Evolutionary conservation across 1,140 invertebrate genomes (phyloP), one percentile per base, ranked within the genome.

Genomic region (Trachymyrmex septentrionalis): DNA sequence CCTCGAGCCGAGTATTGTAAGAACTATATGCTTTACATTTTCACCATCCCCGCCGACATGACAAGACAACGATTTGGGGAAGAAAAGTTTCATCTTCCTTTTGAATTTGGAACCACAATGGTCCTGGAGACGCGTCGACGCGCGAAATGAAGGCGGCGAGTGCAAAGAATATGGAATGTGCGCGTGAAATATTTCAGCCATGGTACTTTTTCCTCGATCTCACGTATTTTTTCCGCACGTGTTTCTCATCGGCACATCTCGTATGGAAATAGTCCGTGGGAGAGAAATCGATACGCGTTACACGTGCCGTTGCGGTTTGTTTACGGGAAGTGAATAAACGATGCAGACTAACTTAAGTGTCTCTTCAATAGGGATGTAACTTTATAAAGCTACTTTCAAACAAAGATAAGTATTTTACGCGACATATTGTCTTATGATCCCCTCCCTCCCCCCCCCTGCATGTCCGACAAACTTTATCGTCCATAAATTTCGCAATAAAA

Each of bases 311-410:
- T 34, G 2, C 4, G 16, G 12, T 63, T 34, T 48, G 55, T 75
- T 84, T 84, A 75, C 38, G 38, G 30, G 24, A 50, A 34, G 38
- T 44, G 7, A 38, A 73, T 73, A 82, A 82, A 73, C 21, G 44
- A 80, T 19, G n/a, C 21, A 34, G 7, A 48, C 44, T 67, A 24
- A 82, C 34, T 48, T 63, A 19, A 34, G 2, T 34, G 14, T 21
- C 27, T 80, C 27, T 71, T 27, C 21, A 55, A 64, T 21, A 27
- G 14, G 16, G 14, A 27, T 12, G 21, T 16, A 69, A 80, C 30
- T 69, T 38, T 44, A 9, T 55, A 44, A 63, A 2, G 27, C 2
- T 14, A 34, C 38, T 21, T 27, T 48, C 10, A 12, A 57, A n/a
- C 21, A n/a, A 61, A 72, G 55, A 48, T 55, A 48, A 73, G 5